Conservation (phyloP, 2,888 invertebrate species). For the Heliconius cydno region DNA sequence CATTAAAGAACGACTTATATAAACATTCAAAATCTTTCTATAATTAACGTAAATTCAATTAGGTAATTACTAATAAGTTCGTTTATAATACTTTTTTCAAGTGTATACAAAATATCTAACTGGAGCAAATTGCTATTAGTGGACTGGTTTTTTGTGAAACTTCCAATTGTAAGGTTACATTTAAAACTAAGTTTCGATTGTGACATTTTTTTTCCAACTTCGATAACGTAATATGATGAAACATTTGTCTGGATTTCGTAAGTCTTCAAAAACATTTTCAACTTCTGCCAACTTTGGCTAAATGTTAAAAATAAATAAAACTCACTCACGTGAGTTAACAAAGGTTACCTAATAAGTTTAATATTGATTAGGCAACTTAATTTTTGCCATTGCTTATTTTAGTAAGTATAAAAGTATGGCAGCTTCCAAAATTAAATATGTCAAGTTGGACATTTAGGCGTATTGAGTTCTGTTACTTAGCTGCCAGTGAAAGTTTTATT, state of each 20-base stretch:
- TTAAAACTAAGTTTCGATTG: conserved; percentile 36
- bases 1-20: not conserved
- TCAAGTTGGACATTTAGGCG: conserved; percentile 43
- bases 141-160: conserved; percentile 28
- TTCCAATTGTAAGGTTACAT: conserved; percentile 22
- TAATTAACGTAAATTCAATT: not conserved
- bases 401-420: conserved; percentile 49
- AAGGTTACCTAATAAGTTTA: conserved; percentile 53
- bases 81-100: conserved; percentile 17
- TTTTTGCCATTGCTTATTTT: conserved; percentile 53
- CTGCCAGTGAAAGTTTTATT: conserved; percentile 28
- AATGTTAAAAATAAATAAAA: conserved; percentile 60
- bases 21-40: not conserved
- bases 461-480: conserved; percentile 41
- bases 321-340: conserved; percentile 58
- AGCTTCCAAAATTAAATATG: conserved; percentile 49
- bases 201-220: conserved; percentile 47
- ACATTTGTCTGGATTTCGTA: conserved; percentile 50
- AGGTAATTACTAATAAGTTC: conserved; percentile 11
- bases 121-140: conserved; percentile 26
- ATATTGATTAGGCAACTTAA: conserved; percentile 56
- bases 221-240: conserved; percentile 42
- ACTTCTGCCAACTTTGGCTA: conserved; percentile 52
- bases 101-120: conserved; percentile 5
- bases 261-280: conserved; percentile 54